Evolutionary conservation across 2,888 invertebrate genomes (phyloP), one percentile per base, ranked within the genome.

Genomic region (Sialis lutaria): DNA sequence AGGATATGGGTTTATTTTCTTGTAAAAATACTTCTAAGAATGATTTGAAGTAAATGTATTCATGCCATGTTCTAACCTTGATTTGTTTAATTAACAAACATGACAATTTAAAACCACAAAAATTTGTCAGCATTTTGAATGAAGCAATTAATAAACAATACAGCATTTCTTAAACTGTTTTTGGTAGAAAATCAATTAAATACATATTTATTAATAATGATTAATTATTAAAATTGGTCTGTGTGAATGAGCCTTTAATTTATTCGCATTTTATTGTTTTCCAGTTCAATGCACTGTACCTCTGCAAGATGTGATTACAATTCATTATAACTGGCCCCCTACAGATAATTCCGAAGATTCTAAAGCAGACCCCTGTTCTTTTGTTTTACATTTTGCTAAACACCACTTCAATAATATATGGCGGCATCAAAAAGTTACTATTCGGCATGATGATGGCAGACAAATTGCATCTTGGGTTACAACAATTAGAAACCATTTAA

Each of bases 401-500:
- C 62, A 67, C 41, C 66, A 66, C 6, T 61, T 69, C 47, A 71
- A 72, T 54, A 73, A 74, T 56, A 68, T 70, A 54, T 77, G 76
- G 77, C 68, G 70, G 39, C 68, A 74, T 52, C 68, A 70, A 51
- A 68, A 65, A 33, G 62, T 78, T 30, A 69, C 68, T 1, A 67
- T 79, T 57, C 70, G 70, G 55, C 77, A 77, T 59, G 64, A 68
- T 1, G 79, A 79, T 58, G 62, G 71, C 1, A 60, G 72, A 50
- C 73, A 77, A 55, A 68, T 79, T n/a, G 67, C 70, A 1, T 71
- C 73, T 32, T 80, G 79, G 79, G 70, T 75, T 33, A 68, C 72
- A 57, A 72, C 74, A 10, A 61, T 79, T 39, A 67, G 70, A 47
- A 69, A 70, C 56, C 68, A 68, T 56, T 59, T 74, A 47, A 60